These are phyloP conservation scores for Apis dorsata DNA, from an alignment of 1,140 invertebrate genomes.

Conservation along the genomic window DNA sequence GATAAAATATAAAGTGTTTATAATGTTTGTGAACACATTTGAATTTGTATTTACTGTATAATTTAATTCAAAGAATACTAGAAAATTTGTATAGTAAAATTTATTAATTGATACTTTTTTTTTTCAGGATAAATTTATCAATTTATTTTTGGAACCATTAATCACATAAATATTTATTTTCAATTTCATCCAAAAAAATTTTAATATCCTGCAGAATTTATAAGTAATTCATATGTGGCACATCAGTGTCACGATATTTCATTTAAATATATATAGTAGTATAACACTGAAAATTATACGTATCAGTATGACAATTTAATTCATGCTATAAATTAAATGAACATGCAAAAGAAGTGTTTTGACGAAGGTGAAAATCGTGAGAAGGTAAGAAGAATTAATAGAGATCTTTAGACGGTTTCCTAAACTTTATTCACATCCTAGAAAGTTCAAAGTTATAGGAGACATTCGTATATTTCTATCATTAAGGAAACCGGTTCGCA, in stretches of 20 bases:
- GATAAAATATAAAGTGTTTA: too few species aligned
- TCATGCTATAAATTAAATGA: not conserved
- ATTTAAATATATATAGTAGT: not conserved
- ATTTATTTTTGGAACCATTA: not conserved
- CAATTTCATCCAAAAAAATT: not conserved
- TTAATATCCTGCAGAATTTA: not conserved
- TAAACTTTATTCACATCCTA: not conserved
- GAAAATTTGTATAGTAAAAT: too few species aligned
- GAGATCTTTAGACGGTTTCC: not conserved
- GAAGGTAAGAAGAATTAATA: not conserved
- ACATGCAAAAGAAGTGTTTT: not conserved
- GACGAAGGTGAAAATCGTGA: not conserved
- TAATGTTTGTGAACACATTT: too few species aligned
- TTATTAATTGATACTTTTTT: too few species aligned
- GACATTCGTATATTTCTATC: not conserved
- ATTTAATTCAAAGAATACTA: too few species aligned
- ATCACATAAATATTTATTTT: not conserved
- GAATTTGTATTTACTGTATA: too few species aligned
- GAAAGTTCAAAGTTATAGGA: slow-evolving; percentile 16
- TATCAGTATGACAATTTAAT: not conserved
- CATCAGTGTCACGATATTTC: not conserved
- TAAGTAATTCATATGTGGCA: not conserved
- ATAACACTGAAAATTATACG: not conserved
- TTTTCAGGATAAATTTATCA: not conserved
- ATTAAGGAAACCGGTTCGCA: slow-evolving; percentile 19